These are phyloP conservation scores for Drosophila nigrodunni DNA, from an alignment of 1,140 invertebrate species.

Conservation along the genomic window DNA sequence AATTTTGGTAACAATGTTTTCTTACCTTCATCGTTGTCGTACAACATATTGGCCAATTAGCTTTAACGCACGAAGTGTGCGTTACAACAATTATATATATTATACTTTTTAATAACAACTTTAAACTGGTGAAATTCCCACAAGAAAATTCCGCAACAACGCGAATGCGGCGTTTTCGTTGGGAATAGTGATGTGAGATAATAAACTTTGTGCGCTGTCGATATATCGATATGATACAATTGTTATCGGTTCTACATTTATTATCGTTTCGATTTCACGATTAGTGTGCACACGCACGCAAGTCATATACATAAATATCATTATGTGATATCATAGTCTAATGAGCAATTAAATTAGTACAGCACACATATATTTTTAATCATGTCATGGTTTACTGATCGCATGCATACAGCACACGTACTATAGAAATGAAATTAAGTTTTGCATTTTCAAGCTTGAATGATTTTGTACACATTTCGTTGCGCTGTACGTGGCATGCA, in stretches of 20 bases:
- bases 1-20: slow-evolving; percentile 1
- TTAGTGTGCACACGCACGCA: neutral
- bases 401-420: neutral
- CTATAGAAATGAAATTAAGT: neutral
- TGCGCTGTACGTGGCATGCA: neutral
- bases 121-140: slow-evolving; percentile 46
- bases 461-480: slow-evolving; percentile 3
- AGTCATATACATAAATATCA: neutral
- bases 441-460: slow-evolving; percentile 1
- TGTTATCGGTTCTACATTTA: neutral
- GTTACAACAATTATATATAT: neutral
- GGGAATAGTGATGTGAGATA: slow-evolving; percentile 14
- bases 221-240: neutral
- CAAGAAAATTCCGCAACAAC: slow-evolving; percentile 36
- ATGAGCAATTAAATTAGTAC: too few relatives aligned
- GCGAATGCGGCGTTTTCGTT: slow-evolving; percentile 53
- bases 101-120: neutral
- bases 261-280: neutral
- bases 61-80: slow-evolving; percentile 41
- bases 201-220: neutral
- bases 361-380: neutral
- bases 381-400: slow-evolving; percentile 13
- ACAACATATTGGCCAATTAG: slow-evolving; percentile 67
- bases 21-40: slow-evolving; percentile 83
- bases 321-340: neutral